Evolutionary conservation across 2,797 vertebrate genomes (phyloP).

Genomic region (Pitangus sulphuratus): DNA sequence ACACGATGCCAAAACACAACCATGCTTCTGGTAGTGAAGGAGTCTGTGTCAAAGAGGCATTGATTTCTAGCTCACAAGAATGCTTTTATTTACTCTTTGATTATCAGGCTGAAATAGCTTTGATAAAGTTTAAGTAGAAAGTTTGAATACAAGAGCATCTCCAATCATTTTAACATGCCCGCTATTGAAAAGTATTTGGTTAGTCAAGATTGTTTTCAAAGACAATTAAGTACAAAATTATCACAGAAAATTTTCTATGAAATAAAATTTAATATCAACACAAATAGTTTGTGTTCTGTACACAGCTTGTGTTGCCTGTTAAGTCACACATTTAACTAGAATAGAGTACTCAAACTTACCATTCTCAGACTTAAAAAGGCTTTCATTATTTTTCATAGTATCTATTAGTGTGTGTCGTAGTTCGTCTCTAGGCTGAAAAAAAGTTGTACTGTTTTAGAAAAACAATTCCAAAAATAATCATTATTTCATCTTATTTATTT

Average conservation of each 20-base stretch:
- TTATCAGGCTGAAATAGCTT: neutral
- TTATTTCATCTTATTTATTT: neutral
- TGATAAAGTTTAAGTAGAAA: neutral
- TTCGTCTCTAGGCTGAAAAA: constrained; percentile 78
- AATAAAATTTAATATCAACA: neutral
- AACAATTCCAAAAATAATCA: neutral
- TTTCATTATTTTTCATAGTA: constrained; percentile 42
- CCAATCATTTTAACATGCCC: neutral
- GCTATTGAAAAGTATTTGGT: neutral
- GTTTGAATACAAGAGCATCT: neutral
- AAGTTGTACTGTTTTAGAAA: neutral
- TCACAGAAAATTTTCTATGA: neutral
- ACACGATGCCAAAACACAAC: neutral
- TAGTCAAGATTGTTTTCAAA: neutral
- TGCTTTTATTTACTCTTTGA: neutral
- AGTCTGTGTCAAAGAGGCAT: neutral
- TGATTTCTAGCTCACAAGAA: neutral
- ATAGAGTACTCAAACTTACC: constrained; percentile 66
- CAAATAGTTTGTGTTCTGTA: neutral
- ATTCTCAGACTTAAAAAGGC: constrained; percentile 28
- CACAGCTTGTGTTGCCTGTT: neutral
- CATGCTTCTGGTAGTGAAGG: neutral
- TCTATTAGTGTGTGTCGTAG: constrained; percentile 62
- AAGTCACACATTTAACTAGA: neutral
- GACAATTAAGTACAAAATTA: neutral